Evolutionary conservation across 1,140 invertebrate species (phyloP), one percentile per base, ranked within the genome.

Genomic region (Manduca sexta): DNA sequence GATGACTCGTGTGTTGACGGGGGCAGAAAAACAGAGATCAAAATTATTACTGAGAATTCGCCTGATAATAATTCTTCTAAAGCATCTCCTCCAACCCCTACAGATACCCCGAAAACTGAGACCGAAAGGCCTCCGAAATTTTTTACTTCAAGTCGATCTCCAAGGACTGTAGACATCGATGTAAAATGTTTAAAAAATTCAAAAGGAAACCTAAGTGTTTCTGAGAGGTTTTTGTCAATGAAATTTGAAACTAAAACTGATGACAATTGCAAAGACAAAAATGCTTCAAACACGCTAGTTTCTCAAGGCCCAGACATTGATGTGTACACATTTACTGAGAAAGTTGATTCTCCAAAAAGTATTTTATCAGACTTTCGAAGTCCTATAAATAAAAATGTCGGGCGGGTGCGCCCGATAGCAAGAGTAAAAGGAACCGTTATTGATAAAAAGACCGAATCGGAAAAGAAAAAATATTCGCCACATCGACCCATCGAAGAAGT

Each of bases 371-470:
- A 82, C 64, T 84, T 84, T 54, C 69, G 78, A 37, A 70, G 64
- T 55, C 72, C 82, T 17, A 58, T 69, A 10, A 86, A 77, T 53
- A 86, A 86, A 64, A 80, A 81, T 44, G 48, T 85, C 26, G 84
- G 81, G 7, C 64, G 81, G 60, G 86, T 87, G 1, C 69, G 84
- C 16, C 86, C 86, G 6, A 85, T 87, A 40, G 84, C 86, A 39
- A 72, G 86, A 60, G 86, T 87, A 7, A 87, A 87, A 67, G 86
- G 84, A 5, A 87, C 84, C 16, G 59, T 87, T 16, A 82, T 87
- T 49, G 84, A 86, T 60, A 87, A 86, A 58, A 82, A 82, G 56
- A 50, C 62, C 2, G 84, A 87, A 35, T 45, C 66, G 11, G 86
- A 86, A 38, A 81, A 74, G 49, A 84, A 85, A 64, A 86, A 86